A percentile compares a stretch with the other conserved stretches of the same genome.
These are phyloP conservation scores for Anoura caudifer DNA, from an alignment of 2,113 vertebrate genomes.

Conservation along the genomic window DNA sequence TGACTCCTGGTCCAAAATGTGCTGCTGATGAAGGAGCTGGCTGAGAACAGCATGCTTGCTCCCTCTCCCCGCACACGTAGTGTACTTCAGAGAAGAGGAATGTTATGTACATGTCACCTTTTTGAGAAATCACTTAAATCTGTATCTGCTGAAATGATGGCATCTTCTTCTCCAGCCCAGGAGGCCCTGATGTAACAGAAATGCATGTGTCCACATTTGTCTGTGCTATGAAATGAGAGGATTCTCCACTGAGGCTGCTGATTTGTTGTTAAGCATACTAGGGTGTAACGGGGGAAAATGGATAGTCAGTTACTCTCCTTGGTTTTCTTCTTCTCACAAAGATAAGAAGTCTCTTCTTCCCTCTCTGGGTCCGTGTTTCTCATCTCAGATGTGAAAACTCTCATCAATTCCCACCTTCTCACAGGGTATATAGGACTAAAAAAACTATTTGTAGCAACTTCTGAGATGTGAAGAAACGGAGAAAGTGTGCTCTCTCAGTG, in stretches of 20 bases:
- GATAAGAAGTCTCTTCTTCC: background rate
- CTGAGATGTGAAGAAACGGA: background rate
- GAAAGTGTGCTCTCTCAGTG: background rate
- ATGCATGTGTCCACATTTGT: background rate
- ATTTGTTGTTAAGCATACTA: background rate
- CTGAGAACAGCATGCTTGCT: background rate
- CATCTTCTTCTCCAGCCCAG: background rate
- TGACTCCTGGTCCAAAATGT: background rate
- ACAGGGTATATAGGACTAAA: background rate
- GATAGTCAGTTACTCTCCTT: background rate
- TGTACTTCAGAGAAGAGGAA: background rate
- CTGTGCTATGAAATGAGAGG: background rate
- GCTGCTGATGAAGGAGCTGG: background rate
- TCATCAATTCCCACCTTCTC: background rate
- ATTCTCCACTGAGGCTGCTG: background rate
- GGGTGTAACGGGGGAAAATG: background rate
- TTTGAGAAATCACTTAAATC: background rate
- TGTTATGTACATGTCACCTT: rapidly evolving
- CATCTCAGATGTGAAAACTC: background rate
- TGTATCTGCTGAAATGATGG: background rate
- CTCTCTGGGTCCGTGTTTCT: background rate
- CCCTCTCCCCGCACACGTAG: too few relatives aligned
- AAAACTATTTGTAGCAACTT: background rate
- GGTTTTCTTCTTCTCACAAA: background rate
- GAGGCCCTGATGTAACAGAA: background rate